phyloP scores from a whole-genome alignment of 2,888 invertebrate genomes.

The Criorhina ranunculi region DNA sequence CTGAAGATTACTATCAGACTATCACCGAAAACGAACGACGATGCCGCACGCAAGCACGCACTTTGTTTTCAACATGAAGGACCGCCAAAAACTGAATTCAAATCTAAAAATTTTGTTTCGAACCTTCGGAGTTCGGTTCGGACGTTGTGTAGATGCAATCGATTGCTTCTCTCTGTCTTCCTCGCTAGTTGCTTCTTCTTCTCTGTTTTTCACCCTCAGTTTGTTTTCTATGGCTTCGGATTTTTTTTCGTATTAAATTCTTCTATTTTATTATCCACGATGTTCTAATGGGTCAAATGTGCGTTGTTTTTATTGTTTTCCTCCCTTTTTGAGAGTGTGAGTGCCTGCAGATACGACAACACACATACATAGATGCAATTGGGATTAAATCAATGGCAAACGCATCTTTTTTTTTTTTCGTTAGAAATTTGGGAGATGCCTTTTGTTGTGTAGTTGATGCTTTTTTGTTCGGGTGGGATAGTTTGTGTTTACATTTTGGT shows the following conservation, averaged over 20 bases:
- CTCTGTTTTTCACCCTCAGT: constrained; percentile 72
- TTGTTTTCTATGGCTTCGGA: constrained; percentile 72
- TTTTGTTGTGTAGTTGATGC: constrained; percentile 38
- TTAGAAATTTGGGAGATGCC: constrained; percentile 56
- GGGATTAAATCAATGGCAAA: constrained; percentile 66
- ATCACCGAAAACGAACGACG: constrained; percentile 31
- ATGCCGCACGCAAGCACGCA: constrained; percentile 56
- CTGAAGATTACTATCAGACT: constrained; percentile 18
- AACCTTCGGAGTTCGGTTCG: constrained; percentile 56
- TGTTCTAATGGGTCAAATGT: constrained; percentile 75
- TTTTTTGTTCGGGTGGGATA: neutral
- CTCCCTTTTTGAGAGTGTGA: constrained; percentile 37
- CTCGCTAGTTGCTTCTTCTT: constrained; percentile 45
- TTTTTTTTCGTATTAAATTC: constrained; percentile 43
- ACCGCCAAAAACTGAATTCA: constrained; percentile 84
- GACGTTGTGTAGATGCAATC: constrained; percentile 71
- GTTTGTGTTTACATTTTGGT: constrained; percentile 16
- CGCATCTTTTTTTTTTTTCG: constrained; percentile 49
- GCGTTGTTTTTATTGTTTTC: constrained; percentile 73
- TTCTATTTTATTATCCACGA: constrained; percentile 73
- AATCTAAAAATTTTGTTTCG: constrained; percentile 73
- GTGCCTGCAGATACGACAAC: constrained; percentile 14
- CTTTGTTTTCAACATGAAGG: constrained; percentile 78
- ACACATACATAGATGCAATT: constrained; percentile 44
- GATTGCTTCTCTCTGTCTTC: constrained; percentile 73